Percentiles rank a stretch among this genome's conserved stretches.
Conservation (phyloP, 2,797 vertebrate species). For the Schizothorax lantsangensis region DNA sequence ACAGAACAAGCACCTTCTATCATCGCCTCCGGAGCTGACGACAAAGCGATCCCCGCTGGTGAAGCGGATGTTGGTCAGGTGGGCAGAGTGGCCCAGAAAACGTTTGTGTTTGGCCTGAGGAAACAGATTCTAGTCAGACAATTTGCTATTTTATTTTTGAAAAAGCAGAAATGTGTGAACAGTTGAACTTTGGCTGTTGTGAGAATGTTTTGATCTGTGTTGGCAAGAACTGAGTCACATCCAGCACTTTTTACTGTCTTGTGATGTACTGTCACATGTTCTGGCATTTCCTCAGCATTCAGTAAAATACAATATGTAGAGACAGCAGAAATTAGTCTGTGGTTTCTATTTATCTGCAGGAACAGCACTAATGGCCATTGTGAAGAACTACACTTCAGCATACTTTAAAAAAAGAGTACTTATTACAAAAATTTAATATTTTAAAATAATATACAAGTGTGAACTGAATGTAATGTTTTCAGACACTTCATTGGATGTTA, state of each 20-base stretch:
- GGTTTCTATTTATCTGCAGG: neutral
- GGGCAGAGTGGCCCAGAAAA: constrained; percentile 96
- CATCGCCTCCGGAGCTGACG: constrained; percentile 94
- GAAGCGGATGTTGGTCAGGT: constrained; percentile 95
- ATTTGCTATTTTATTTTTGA: neutral
- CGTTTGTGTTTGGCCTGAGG: constrained; percentile 96
- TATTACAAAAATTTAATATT: neutral
- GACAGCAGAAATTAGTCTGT: neutral
- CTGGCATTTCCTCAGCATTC: neutral
- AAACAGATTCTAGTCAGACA: constrained; percentile 36
- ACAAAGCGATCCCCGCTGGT: constrained; percentile 91
- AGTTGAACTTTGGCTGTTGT: neutral
- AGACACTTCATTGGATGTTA: neutral
- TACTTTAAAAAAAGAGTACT: neutral
- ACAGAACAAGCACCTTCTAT: constrained; percentile 86
- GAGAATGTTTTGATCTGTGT: constrained; percentile 3
- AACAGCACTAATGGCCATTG: neutral
- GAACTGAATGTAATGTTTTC: neutral
- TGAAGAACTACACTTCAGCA: neutral
- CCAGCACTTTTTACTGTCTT: neutral
- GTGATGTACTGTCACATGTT: neutral
- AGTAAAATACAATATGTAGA: neutral
- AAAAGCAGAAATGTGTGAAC: neutral
- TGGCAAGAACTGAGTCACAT: neutral
- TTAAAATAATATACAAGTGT: neutral